A percentile compares a stretch with the other conserved stretches of the same genome.
Evolutionary conservation across 2,888 invertebrate species (phyloP).

Genomic region (Drosophila mercatorum): DNA sequence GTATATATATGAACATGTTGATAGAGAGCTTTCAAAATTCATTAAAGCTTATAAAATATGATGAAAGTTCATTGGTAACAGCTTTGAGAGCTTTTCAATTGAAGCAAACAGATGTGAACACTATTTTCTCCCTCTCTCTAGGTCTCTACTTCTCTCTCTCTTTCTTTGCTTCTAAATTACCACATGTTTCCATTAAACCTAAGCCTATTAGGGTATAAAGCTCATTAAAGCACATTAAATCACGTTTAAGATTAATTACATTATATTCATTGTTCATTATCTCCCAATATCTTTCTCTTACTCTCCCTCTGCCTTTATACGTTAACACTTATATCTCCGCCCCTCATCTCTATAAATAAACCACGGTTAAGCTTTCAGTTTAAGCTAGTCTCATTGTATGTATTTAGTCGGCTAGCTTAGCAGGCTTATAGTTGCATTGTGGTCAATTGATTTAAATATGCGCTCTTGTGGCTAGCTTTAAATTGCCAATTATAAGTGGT

Average conservation of each 20-base stretch:
- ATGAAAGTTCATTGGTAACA: not conserved
- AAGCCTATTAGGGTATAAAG: too few species aligned
- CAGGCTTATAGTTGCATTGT: constrained; percentile 24
- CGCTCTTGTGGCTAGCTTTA: constrained; percentile 58
- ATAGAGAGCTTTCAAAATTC: not conserved
- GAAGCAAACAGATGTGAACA: too few species aligned
- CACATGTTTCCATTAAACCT: too few species aligned
- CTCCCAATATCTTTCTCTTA: not conserved
- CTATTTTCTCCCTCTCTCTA: too few species aligned
- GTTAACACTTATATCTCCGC: not conserved
- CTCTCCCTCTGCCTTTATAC: too few species aligned
- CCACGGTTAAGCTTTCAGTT: constrained; percentile 2
- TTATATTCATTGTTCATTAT: not conserved
- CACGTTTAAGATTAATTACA: not conserved
- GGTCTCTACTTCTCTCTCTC: too few species aligned
- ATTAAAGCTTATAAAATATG: not conserved
- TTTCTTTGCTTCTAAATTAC: too few species aligned
- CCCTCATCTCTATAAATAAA: not conserved
- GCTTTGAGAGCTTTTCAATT: too few species aligned
- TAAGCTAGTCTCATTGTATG: constrained; percentile 20
- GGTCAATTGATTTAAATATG: constrained; percentile 71
- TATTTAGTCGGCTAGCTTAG: constrained; percentile 36
- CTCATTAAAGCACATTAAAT: not conserved
- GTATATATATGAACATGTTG: not conserved
- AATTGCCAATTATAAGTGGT: constrained; percentile 73